These are phyloP conservation scores for Bambusicola thoracicus DNA, from an alignment of 2,113 vertebrate genomes.

Conservation along the genomic window DNA sequence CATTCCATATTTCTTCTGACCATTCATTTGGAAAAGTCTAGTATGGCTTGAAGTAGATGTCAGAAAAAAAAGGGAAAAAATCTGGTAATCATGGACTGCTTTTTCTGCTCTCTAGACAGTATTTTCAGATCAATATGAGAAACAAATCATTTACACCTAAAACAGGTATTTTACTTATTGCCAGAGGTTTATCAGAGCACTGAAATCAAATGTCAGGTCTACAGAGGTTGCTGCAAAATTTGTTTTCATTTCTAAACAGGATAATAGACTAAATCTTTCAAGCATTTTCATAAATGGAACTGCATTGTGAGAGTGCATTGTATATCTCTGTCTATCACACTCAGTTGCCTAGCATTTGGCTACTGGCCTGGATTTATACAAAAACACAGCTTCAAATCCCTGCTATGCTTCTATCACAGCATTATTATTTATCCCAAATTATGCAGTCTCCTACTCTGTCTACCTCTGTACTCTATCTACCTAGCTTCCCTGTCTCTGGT, in stretches of 20 bases:
- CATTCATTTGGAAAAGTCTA: not conserved
- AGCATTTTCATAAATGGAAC: slow-evolving; percentile 34
- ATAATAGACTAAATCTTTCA: not conserved
- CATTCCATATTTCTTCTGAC: not conserved
- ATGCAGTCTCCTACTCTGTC: not conserved
- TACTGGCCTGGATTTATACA: not conserved
- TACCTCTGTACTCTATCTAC: not conserved
- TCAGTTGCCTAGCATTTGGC: slow-evolving; percentile 20
- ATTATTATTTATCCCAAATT: not conserved
- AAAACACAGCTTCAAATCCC: slow-evolving; percentile 14
- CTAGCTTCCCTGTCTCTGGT: not conserved
- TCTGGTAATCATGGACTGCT: not conserved
- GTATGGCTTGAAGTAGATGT: not conserved
- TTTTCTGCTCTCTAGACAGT: not conserved
- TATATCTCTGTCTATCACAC: not conserved
- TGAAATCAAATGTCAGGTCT: not conserved
- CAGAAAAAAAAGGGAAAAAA: not conserved
- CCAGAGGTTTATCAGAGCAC: not conserved
- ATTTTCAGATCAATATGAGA: not conserved
- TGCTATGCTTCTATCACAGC: not conserved
- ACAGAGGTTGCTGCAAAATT: not conserved
- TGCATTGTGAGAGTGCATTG: not conserved
- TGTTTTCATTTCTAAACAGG: not conserved
- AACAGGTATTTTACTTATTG: not conserved
- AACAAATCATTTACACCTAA: not conserved